These are phyloP conservation scores for Hyles lineata DNA, from an alignment of 2,888 invertebrate species.

Conservation along the genomic window DNA sequence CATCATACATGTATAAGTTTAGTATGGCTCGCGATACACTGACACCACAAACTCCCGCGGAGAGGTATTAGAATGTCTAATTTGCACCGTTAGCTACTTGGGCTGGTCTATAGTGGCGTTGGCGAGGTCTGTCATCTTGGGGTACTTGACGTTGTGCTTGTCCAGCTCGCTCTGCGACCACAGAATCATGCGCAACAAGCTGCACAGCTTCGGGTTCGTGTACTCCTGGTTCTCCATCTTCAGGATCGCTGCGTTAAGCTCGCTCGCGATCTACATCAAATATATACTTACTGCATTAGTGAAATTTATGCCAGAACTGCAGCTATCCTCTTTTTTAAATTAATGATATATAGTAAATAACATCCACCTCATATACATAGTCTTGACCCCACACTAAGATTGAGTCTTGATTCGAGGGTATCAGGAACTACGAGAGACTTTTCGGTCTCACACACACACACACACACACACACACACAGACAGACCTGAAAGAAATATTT, in stretches of 20 bases:
- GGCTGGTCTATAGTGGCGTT: slow-evolving; percentile 92
- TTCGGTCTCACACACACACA: no score
- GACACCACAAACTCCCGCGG: slow-evolving; percentile 19
- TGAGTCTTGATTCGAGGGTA: no score
- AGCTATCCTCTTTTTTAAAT: no score
- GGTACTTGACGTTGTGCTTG: slow-evolving; percentile 97
- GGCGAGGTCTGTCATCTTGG: slow-evolving; percentile 97
- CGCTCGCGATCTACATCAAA: slow-evolving; percentile 92
- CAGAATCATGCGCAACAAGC: slow-evolving; percentile 94
- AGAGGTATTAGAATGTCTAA: slow-evolving; percentile 22
- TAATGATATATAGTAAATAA: no score
- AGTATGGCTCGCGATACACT: neutral
- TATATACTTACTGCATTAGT: neutral
- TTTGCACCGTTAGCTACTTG: slow-evolving; percentile 72
- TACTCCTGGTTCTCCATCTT: slow-evolving; percentile 96
- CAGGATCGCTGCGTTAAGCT: slow-evolving; percentile 98
- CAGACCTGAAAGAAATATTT: no score
- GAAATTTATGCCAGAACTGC: neutral
- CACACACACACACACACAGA: no score
- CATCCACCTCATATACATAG: no score
- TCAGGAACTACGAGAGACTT: no score
- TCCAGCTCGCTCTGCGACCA: slow-evolving; percentile 99
- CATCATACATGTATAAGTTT: neutral
- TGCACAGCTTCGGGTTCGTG: slow-evolving; percentile 95
- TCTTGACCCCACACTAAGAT: no score